These are phyloP conservation scores for Andrena marginata DNA, from an alignment of 2,888 invertebrate species.

Conservation along the genomic window DNA sequence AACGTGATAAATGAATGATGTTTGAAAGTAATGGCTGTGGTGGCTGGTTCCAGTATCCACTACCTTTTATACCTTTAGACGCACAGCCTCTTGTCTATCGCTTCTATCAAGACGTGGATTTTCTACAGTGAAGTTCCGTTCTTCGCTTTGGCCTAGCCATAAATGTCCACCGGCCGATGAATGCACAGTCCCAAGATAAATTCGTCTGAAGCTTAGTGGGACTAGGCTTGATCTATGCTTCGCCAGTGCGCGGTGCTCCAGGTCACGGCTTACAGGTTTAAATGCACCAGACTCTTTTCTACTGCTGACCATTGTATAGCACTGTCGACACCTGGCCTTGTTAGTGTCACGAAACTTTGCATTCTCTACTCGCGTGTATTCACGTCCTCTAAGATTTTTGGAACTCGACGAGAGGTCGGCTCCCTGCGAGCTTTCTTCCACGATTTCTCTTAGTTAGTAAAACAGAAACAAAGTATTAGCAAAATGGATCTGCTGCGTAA, in stretches of 20 bases:
- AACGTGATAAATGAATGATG: conserved; percentile 5
- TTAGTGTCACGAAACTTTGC: conserved; percentile 12
- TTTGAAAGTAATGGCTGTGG: background rate
- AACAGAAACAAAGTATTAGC: no score
- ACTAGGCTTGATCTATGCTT: conserved; percentile 25
- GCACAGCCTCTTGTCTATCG: background rate
- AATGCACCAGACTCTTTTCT: conserved; percentile 52
- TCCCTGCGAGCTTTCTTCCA: background rate
- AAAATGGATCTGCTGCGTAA: no score
- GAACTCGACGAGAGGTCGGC: background rate
- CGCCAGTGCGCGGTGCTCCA: conserved; percentile 19
- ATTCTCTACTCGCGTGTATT: background rate
- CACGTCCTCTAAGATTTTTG: background rate
- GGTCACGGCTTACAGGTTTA: conserved; percentile 59
- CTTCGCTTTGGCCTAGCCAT: conserved; percentile 1
- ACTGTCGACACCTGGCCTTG: conserved; percentile 40
- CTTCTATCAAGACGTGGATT: background rate
- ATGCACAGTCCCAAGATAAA: conserved; percentile 17
- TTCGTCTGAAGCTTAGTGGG: conserved; percentile 7
- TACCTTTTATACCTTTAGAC: background rate
- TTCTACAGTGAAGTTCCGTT: conserved; percentile 14
- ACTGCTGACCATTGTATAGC: conserved; percentile 20
- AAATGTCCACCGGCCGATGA: conserved; percentile 15
- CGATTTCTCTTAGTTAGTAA: no score
- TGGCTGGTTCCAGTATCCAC: background rate